Evolutionary conservation across 2,797 vertebrate genomes (phyloP), one percentile per base, ranked within the genome.

Genomic region (Acrossocheilus fasciatus): DNA sequence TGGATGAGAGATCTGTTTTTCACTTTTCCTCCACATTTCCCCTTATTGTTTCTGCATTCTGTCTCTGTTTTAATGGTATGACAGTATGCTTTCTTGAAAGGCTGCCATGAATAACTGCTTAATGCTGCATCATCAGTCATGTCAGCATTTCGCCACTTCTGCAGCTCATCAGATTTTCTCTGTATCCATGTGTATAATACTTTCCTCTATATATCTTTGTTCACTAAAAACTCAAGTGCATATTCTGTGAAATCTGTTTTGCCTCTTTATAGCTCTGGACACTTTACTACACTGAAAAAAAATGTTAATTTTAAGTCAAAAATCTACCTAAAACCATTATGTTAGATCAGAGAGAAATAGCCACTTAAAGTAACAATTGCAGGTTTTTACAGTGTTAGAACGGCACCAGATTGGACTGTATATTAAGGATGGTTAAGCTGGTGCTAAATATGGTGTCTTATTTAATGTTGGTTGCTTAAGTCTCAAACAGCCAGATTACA

Each of bases 391-490:
- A 62, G 12, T 62, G 43, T 54, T 26, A n/a, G 26, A 57, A 54
- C 0, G 75, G n/a, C 34, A 77, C 66, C 50, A 47, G 68, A 80
- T 74, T 73, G 77, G n/a, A 1, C 54, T 62, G 36, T 80, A 17
- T 36, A 68, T 84, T 77, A 70, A 4, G 64, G 18, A 34, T 17
- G 47, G 50, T 85, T 78, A 72, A 85, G 39, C 52, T 72, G 76
- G 39, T 17, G 52, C 20, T 84, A 84, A 84, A 68, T 36, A 64
- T 64, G 54, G 34, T 6, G n/a, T 59, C 62, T 80, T 72, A 62
- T 80, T 80, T 85, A 85, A 85, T 73, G 50, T 26, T 79, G 64
- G 57, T 85, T 54, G 45, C 62, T 85, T 59, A 70, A 78, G 2
- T 70, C 62, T 50, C 36, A 52, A 23, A 77, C 47, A 57, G 23